phyloP scores from a whole-genome alignment of 2,113 vertebrate genomes.

The Chloropsis hardwickii region DNA sequence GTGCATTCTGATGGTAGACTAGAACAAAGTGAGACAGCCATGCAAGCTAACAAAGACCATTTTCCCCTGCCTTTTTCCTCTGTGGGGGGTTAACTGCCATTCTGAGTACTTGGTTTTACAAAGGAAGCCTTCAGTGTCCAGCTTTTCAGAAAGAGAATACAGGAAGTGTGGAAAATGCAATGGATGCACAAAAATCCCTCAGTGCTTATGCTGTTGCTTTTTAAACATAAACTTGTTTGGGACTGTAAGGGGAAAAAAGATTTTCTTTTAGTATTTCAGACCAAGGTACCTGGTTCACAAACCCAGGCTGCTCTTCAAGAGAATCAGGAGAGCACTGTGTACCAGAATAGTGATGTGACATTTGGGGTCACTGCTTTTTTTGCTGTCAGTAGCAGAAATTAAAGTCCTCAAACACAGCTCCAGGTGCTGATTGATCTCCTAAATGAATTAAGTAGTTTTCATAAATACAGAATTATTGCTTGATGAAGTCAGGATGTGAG shows the following conservation, averaged over 20 bases:
- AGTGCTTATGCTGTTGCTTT: background rate
- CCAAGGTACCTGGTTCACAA: background rate
- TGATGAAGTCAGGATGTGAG: background rate
- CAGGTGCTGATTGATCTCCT: background rate
- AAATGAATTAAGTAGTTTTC: background rate
- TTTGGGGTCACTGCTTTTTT: background rate
- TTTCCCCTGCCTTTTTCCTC: background rate
- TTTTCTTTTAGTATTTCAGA: background rate
- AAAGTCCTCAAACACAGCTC: background rate
- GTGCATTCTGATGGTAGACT: background rate
- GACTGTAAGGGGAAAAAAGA: background rate
- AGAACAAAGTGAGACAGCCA: background rate
- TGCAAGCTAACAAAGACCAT: background rate
- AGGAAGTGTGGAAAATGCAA: background rate
- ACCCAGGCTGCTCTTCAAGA: background rate
- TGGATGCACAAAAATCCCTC: background rate
- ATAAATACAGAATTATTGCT: background rate
- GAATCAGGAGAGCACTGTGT: background rate
- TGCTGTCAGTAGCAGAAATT: background rate
- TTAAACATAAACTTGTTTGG: background rate
- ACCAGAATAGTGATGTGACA: background rate
- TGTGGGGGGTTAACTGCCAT: background rate
- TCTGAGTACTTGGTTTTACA: background rate
- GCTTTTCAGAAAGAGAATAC: background rate
- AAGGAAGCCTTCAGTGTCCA: background rate